phyloP scores from a whole-genome alignment of 2,797 vertebrate genomes.

The Vultur gryphus region DNA sequence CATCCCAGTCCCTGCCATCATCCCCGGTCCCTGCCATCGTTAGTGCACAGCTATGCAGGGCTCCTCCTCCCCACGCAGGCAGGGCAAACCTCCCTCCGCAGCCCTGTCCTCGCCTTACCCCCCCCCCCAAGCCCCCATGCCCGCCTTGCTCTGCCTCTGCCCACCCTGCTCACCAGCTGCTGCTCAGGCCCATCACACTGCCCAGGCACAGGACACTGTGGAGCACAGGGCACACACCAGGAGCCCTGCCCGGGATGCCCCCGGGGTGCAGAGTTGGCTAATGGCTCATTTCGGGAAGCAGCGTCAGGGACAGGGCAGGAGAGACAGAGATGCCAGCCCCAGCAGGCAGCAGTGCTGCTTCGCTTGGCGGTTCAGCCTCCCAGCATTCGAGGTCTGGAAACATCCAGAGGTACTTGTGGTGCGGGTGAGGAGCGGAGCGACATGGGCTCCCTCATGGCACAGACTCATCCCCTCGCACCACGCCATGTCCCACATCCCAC shows the following conservation, averaged over 20 bases:
- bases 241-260: not conserved
- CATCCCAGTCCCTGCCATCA: not conserved
- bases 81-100: not conserved
- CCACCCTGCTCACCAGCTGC: not conserved
- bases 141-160: not conserved
- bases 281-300: fast-evolving
- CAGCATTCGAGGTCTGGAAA: not conserved
- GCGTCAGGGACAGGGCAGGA: fast-evolving
- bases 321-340: not conserved
- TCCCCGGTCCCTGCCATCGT: not conserved
- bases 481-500: fast-evolving
- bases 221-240: not conserved
- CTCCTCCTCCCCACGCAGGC: not conserved
- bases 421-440: fast-evolving
- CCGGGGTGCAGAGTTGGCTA: not conserved
- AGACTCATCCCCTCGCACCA: not conserved
- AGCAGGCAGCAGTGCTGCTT: not conserved
- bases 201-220: fast-evolving
- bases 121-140: not conserved
- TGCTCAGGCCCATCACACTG: fast-evolving
- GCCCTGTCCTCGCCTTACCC: not conserved
- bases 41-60: not conserved
- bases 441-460: fast-evolving
- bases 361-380: fast-evolving
- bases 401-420: fast-evolving